Conservation (phyloP, 2,888 invertebrate genomes). For the Chloroclysta siterata region DNA sequence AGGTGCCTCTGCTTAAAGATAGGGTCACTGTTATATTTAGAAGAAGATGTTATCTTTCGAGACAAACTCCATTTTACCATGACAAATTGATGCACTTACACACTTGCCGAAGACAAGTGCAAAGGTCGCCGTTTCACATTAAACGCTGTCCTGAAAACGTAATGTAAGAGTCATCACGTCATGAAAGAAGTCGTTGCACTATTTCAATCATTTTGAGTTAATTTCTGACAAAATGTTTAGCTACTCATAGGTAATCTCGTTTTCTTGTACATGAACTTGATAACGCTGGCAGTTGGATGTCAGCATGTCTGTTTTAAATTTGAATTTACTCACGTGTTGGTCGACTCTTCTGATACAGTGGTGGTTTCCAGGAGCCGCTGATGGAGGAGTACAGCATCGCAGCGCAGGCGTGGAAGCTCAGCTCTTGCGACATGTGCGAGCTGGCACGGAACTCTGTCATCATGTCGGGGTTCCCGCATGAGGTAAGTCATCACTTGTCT, state of each 20-base stretch:
- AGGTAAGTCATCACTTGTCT: constrained; percentile 82
- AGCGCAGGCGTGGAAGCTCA: constrained; percentile 99
- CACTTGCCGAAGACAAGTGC: too few relatives aligned
- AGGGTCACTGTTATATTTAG: not conserved
- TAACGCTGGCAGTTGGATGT: too few relatives aligned
- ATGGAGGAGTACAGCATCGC: constrained; percentile 99
- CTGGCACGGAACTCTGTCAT: constrained; percentile 97
- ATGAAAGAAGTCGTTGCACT: too few relatives aligned
- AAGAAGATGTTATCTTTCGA: not conserved
- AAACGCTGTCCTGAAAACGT: too few relatives aligned
- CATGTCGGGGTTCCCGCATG: constrained; percentile 98
- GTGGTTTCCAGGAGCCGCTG: constrained; percentile 91
- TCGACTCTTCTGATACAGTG: not conserved
- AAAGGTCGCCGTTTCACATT: too few relatives aligned
- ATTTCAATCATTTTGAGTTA: too few relatives aligned
- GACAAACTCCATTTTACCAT: not conserved
- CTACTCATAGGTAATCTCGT: too few relatives aligned
- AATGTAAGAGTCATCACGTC: too few relatives aligned
- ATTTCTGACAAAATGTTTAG: too few relatives aligned
- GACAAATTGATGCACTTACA: too few relatives aligned
- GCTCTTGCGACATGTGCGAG: constrained; percentile 99
- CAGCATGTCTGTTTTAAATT: not conserved
- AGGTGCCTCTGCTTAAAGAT: constrained; percentile 84
- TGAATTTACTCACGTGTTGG: not conserved
- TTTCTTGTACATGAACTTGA: too few relatives aligned